Base-by-base conservation (phyloP, 2,797 vertebrate species). In the Oceanodroma leucorhoa region DNA sequence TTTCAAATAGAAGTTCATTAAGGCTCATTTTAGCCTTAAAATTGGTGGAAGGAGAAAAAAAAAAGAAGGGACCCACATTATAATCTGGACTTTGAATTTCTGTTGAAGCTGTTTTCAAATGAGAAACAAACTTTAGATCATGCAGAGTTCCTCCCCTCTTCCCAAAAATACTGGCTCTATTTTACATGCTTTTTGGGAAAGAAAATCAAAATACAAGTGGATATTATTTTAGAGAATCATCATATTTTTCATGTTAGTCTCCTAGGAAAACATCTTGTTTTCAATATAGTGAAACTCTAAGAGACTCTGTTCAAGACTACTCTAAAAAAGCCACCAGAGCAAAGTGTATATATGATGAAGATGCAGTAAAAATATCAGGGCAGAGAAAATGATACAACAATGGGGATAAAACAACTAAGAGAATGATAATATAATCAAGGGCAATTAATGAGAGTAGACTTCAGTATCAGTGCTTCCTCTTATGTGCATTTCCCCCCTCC, bases 1-100 rank as follows among this genome's bases (percentile, higher is more conserved):
- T 11, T 87, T 95, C 67, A 91, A 92, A 93, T 58, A 93, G 65
- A 90, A 91, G 80, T 76, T 69, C 46, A 89, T 90, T 95, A 93
- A 92, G 13, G 11, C 23, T 92, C 70, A 46, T 82, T 86, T 93
- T 81, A 84, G 14, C 23, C 29, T 90, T 87, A 93, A 91, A 78
- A 90, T 67, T 62, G 14, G 53, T 61, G 14, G 32, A 85, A 81
- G 7, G 24, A 41, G 27, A 40, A 15, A 46, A 80, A 32, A 40
- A 15, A 46, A 80, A 32, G 2, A 41, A 55, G 0, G 3, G 3
- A 51, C 4, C 2, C 4, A 53, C 10, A 38, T 15, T 73, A 53
- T 55, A 48, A 55, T 22, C 26, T 87, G 40, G 7, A 72, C 11
- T 70, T 82, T 48, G 54, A 82, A 69, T 53, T 67, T 73, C 65